Base-by-base conservation (phyloP, 2,888 invertebrate genomes). In the Cantharis lateralis region DNA sequence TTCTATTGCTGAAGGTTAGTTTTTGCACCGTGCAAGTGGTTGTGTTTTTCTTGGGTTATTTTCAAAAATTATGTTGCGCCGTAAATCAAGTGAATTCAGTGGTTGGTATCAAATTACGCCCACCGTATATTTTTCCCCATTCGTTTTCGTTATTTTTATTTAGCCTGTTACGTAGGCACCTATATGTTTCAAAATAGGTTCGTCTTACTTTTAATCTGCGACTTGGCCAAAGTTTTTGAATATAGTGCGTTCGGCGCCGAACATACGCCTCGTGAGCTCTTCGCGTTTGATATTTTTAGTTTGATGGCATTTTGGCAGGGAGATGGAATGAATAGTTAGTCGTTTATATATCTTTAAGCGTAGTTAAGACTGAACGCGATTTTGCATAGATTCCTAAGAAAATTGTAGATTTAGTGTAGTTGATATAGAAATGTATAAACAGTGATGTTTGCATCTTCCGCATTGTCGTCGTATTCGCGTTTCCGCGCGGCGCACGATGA, bases 251-350 rank as follows among this genome's bases (percentile, higher is more conserved):
- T 73, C 71, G 75, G 26, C 74, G 71, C 24, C 63, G 76, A 73
- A 64, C 16, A 16, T 71, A 74, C 71, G 32, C 76, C 78, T 73
- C 76, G 71, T 76, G 78, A 78, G 78, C 78, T 78, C 76, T 78
- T 76, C 73, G 73, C 80, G 79, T 82, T 82, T 82, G 82, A 80
- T 92, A 92, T 92, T 92, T 92, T 91, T 92, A 92, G 92, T 91
- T 89, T 90, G 90, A 90, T 91, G 91, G 91, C 91, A 91, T 91
- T 66, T 91, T 91, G 91, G 91, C 91, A 91, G 90, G 89, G 75
- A 73, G 68, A 48, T 74, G 32, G 62, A 48, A 61, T 72, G 72
- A 75, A 61, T 71, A 75, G 71, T 72, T 70, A 71, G 72, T 78
- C 71, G 70, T 71, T 75, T 77, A 77, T 71, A 76, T 79, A 48